Conservation (phyloP, 1,140 invertebrate genomes). For the Saccostrea glomerata region DNA sequence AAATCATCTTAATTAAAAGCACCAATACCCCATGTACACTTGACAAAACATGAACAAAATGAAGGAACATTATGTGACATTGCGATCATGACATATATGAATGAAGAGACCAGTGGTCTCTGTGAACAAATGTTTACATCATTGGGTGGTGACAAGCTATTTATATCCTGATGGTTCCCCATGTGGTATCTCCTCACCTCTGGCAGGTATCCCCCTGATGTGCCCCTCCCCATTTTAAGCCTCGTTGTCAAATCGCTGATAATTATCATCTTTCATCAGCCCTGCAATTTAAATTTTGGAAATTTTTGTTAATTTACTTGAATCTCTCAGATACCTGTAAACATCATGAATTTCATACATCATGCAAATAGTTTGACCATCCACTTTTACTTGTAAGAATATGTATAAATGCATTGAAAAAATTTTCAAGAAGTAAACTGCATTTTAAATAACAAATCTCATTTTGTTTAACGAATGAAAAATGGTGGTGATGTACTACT, state of each 20-base stretch:
- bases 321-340: neutral
- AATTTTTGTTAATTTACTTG: neutral
- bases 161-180: neutral
- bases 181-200: neutral
- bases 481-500: too few relatives aligned
- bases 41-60: neutral
- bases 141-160: neutral
- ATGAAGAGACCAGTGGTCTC: neutral
- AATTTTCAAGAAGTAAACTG: too few relatives aligned
- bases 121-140: neutral
- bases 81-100: too few relatives aligned
- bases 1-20: too few relatives aligned
- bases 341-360: too few relatives aligned
- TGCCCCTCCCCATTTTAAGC: neutral
- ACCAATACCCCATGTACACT: too few relatives aligned
- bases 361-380: too few relatives aligned
- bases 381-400: too few relatives aligned
- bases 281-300: constrained; percentile 54
- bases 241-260: constrained; percentile 64
- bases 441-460: too few relatives aligned
- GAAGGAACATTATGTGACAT: neutral
- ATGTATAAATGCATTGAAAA: too few relatives aligned
- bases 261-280: constrained; percentile 66
- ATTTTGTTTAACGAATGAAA: too few relatives aligned
- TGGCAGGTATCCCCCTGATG: neutral